phyloP scores from a whole-genome alignment of 2,797 vertebrate species.

The Simalia tracyae region DNA sequence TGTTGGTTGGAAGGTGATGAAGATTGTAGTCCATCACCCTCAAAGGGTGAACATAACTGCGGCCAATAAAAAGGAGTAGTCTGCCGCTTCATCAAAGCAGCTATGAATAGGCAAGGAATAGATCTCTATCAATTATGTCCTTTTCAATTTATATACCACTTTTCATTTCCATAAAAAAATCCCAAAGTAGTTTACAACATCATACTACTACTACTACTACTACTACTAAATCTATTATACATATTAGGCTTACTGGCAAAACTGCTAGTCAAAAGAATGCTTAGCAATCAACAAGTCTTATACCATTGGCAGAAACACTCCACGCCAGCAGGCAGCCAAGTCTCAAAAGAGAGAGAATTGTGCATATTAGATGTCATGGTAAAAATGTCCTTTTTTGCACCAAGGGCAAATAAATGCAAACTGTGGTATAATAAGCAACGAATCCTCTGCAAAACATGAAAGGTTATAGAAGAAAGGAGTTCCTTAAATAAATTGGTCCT shows the following conservation, averaged over 20 bases:
- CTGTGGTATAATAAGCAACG: background rate
- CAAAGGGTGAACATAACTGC: background rate
- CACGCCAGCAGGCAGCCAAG: background rate
- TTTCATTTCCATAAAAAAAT: background rate
- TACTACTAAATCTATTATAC: background rate
- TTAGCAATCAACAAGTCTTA: background rate
- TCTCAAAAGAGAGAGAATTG: background rate
- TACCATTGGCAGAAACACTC: background rate
- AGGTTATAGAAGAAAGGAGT: background rate
- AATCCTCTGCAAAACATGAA: background rate
- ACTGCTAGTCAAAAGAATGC: background rate
- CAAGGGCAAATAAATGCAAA: background rate
- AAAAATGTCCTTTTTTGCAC: background rate
- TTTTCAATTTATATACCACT: background rate
- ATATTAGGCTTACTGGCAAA: background rate
- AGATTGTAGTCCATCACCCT: background rate
- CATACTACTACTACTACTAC: background rate
- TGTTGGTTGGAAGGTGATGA: background rate
- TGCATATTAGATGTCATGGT: background rate
- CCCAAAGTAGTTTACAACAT: background rate
- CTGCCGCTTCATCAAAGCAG: background rate
- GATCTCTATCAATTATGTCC: background rate
- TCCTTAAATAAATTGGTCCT: background rate
- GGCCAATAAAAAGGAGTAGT: constrained; percentile 34
- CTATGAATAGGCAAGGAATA: constrained; percentile 2